Evolutionary conservation across 2,888 invertebrate species (phyloP), one percentile per base, ranked within the genome.

Genomic region (Theretra japonica): DNA sequence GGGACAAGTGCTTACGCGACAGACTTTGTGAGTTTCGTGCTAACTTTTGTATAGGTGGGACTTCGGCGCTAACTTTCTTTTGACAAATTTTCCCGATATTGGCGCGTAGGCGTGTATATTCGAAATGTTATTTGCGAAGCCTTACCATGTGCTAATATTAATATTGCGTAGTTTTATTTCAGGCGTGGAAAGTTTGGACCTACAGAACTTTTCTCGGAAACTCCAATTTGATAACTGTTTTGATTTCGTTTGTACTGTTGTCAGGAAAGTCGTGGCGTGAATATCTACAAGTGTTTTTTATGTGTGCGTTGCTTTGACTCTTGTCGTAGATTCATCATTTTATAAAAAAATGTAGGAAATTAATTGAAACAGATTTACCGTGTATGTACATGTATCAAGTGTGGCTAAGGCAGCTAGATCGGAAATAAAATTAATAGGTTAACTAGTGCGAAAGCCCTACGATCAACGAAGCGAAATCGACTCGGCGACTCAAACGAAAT

Each of bases 51-150:
- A 70, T 58, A 70, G 70, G 70, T 65, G 68, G 77, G 73, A 76
- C 77, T 79, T 79, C 83, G 84, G 83, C 78, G 78, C 81, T 80
- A 87, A 88, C 81, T 86, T 86, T 86, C 80, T 86, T 85, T 82
- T 83, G 83, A 84, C 83, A 86, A 85, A 82, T 84, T 83, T 76
- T 75, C 73, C 80, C 81, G 79, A 84, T 83, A 83, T 80, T 74
- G 75, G 76, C 78, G 70, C 53, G 71, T 75, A 77, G 77, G 78
- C 73, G 73, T 74, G 80, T 81, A 84, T 80, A 82, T 83, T 82
- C 77, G 76, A 79, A 82, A 81, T 41, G 62, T 65, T 65, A 65
- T 65, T 65, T 65, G 48, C 41, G 65, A 48, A n/a, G 25, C 53
- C 19, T 69, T 50, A 68, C 41, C 33, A 19, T 25, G 15, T 68